phyloP scores from a whole-genome alignment of 2,888 invertebrate species.

The Drosophila nr. perissopoda region DNA sequence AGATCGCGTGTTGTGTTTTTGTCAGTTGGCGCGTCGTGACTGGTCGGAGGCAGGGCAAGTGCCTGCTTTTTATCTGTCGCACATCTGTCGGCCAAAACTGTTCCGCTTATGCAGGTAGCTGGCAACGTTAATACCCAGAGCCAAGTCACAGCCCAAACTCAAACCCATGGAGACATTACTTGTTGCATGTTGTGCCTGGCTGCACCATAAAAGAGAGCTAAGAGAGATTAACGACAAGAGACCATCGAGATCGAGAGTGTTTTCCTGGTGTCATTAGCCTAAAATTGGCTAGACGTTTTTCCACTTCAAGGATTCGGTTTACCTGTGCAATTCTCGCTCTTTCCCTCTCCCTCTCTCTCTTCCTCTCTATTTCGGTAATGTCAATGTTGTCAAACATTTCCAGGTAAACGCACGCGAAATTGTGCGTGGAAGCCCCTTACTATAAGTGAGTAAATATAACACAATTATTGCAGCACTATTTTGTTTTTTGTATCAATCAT shows the following conservation, averaged over 20 bases:
- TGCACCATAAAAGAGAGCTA: conserved; percentile 61
- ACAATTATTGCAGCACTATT: conserved; percentile 28
- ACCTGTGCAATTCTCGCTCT: conserved; percentile 11
- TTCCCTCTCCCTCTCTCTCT: background rate
- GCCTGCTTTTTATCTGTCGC: conserved; percentile 70
- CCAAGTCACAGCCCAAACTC: conserved; percentile 3
- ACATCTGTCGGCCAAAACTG: conserved; percentile 49
- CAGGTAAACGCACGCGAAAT: conserved; percentile 73
- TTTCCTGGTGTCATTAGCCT: conserved; percentile 80
- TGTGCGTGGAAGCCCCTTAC: conserved; percentile 42
- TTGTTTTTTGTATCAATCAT: conserved; percentile 76
- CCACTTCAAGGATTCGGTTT: conserved; percentile 55
- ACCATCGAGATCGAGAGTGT: conserved; percentile 52
- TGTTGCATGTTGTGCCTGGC: conserved; percentile 63
- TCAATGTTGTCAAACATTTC: conserved; percentile 50
- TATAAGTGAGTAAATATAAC: conserved; percentile 22
- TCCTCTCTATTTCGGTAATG: conserved; percentile 21
- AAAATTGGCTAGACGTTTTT: conserved; percentile 69
- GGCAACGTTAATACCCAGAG: conserved; percentile 19
- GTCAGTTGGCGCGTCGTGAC: conserved; percentile 62
- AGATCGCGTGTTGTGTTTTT: conserved; percentile 58
- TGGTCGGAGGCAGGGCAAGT: conserved; percentile 55
- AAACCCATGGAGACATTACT: background rate
- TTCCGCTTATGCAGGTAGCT: conserved; percentile 62
- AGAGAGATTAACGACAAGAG: conserved; percentile 21